A percentile compares a stretch with the other conserved stretches of the same genome.
These are phyloP conservation scores for Serripes groenlandicus DNA, from an alignment of 2,888 invertebrate species.

Conservation along the genomic window DNA sequence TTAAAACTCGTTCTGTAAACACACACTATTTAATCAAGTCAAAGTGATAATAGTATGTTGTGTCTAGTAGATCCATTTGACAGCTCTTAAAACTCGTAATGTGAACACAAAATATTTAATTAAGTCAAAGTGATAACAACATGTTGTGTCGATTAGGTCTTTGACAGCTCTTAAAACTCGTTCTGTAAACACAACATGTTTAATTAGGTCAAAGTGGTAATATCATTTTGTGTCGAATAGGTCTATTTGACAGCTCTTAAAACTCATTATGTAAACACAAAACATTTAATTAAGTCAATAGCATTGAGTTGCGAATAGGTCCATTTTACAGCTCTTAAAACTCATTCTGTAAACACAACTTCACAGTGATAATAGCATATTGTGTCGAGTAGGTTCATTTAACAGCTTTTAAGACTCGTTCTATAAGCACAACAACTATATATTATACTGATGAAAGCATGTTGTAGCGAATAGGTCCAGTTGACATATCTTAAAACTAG, in stretches of 20 bases:
- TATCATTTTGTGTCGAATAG: neutral
- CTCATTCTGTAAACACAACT: constrained; percentile 85
- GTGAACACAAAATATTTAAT: constrained; percentile 76
- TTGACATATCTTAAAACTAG: constrained; percentile 88
- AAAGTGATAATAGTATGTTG: no score
- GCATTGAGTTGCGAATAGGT: constrained; percentile 98
- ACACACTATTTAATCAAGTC: no score
- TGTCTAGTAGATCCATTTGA: constrained; percentile 95
- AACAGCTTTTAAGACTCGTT: constrained; percentile 88
- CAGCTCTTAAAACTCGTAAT: constrained; percentile 87
- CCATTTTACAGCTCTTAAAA: constrained; percentile 91
- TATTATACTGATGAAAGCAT: constrained; percentile 97
- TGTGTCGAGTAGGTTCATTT: constrained; percentile 96
- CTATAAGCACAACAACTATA: constrained; percentile 88
- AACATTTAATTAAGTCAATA: constrained; percentile 98
- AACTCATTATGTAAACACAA: neutral
- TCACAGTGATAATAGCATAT: no score
- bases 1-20: constrained; percentile 20
- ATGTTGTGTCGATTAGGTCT: constrained; percentile 88
- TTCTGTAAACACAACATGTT: constrained; percentile 76
- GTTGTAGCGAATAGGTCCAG: constrained; percentile 98
- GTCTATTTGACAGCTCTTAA: constrained; percentile 87
- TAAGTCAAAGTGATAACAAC: neutral
- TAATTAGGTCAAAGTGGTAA: neutral
- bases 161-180: constrained; percentile 88